Conservation (phyloP, 2,888 invertebrate genomes). For the Tiphia femorata region DNA sequence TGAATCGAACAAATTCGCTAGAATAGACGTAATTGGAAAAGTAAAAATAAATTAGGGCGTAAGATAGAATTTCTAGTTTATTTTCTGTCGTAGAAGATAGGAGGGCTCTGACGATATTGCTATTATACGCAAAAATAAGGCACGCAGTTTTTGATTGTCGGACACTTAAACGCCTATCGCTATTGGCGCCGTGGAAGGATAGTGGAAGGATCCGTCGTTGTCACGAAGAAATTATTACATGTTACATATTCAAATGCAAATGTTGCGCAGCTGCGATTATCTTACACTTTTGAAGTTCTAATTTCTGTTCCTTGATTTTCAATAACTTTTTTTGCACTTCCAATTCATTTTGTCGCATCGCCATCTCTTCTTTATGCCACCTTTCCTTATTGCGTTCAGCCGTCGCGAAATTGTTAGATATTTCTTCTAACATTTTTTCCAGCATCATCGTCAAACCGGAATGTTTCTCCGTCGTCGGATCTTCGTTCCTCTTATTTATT, state of each 20-base stretch:
- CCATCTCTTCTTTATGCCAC: constrained; percentile 54
- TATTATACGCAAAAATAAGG: too few relatives aligned
- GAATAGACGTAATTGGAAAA: too few relatives aligned
- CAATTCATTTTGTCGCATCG: constrained; percentile 45
- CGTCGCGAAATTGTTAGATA: constrained; percentile 43
- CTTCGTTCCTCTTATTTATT: constrained; percentile 1
- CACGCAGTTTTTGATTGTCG: too few relatives aligned
- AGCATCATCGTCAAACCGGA: constrained; percentile 25
- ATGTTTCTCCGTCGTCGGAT: constrained; percentile 1
- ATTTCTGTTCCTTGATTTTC: constrained; percentile 52
- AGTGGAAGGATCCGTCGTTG: not conserved
- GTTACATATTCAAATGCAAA: constrained; percentile 37
- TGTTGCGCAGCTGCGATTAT: constrained; percentile 47
- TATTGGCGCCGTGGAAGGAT: not conserved
- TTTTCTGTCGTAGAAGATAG: too few relatives aligned
- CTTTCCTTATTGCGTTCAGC: constrained; percentile 50
- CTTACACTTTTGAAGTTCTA: constrained; percentile 47
- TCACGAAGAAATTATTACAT: not conserved
- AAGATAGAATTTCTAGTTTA: too few relatives aligned
- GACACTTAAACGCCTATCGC: not conserved
- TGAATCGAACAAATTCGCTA: too few relatives aligned
- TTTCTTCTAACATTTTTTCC: constrained; percentile 38
- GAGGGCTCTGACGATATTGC: too few relatives aligned
- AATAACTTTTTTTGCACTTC: constrained; percentile 49
- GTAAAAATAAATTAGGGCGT: too few relatives aligned